These are phyloP conservation scores for Cydia splendana DNA, from an alignment of 1,140 invertebrate species.

Conservation along the genomic window DNA sequence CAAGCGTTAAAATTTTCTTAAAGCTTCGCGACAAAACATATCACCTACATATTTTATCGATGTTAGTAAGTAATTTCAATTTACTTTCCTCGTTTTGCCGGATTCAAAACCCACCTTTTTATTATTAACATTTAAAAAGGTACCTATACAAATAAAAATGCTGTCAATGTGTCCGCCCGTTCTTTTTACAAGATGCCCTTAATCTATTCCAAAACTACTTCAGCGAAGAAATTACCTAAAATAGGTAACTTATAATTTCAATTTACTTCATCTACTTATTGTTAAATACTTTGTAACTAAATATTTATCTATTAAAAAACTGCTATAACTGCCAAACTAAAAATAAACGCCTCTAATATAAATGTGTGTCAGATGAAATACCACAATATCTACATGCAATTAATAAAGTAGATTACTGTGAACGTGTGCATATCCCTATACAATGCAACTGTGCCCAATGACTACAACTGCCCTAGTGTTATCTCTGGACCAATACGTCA, in stretches of 20 bases:
- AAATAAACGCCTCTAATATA: background rate
- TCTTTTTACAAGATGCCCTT: background rate
- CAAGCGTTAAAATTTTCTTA: no score
- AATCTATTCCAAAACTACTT: background rate
- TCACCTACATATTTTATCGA: no score
- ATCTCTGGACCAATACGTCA: conserved; percentile 67
- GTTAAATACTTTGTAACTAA: background rate
- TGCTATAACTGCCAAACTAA: conserved; percentile 18
- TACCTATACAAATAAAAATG: background rate
- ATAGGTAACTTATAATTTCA: background rate
- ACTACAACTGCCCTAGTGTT: conserved; percentile 56
- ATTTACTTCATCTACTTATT: background rate
- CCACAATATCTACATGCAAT: conserved; percentile 51
- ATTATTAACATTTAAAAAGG: background rate
- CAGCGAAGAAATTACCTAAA: background rate
- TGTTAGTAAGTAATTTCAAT: background rate
- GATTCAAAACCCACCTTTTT: background rate
- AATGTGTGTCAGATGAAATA: conserved; percentile 40
- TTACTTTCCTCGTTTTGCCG: background rate
- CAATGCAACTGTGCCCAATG: conserved; percentile 80
- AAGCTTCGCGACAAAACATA: no score
- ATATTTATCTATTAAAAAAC: background rate
- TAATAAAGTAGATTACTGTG: conserved; percentile 47
- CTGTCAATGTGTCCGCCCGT: conserved; percentile 20
- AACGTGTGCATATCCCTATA: conserved; percentile 71